Conservation (phyloP, 2,888 invertebrate genomes). For the Caenorhabditis sp. region DNA sequence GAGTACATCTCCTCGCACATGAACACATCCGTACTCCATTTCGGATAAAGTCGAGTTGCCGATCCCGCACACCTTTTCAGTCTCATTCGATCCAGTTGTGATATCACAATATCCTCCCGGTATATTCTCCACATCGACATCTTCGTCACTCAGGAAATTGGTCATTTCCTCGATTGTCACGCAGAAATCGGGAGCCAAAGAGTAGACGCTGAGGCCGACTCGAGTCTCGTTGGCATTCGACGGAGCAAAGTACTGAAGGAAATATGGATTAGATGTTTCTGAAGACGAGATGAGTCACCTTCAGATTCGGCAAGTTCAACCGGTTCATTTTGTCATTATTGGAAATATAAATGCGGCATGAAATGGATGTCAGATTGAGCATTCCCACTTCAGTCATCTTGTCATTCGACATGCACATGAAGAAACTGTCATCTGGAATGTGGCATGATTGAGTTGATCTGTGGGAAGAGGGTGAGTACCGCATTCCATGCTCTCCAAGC, state of each 20-base stretch:
- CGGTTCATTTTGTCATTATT: constrained; percentile 6
- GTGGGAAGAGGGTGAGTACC: too few relatives aligned
- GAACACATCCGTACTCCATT: constrained; percentile 10
- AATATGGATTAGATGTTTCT: background rate
- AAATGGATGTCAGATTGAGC: background rate
- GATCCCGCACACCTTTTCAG: constrained; percentile 10
- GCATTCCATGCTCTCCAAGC: constrained; percentile 15
- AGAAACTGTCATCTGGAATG: constrained; percentile 8
- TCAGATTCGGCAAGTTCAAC: constrained; percentile 23
- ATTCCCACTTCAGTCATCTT: constrained; percentile 25
- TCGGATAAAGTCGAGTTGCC: background rate
- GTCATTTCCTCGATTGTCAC: constrained; percentile 14
- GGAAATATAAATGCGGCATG: background rate
- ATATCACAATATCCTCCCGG: constrained; percentile 5
- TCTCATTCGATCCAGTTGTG: background rate
- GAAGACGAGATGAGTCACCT: background rate
- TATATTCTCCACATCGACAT: background rate
- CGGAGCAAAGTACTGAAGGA: background rate
- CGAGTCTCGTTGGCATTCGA: background rate
- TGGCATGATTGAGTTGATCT: too few relatives aligned
- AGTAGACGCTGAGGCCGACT: background rate
- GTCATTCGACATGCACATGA: background rate
- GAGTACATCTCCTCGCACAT: constrained; percentile 17
- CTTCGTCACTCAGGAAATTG: background rate
- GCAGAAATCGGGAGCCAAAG: constrained; percentile 15